These are phyloP conservation scores for Cardiocondyla obscurior DNA, from an alignment of 1,140 invertebrate species.

Conservation along the genomic window DNA sequence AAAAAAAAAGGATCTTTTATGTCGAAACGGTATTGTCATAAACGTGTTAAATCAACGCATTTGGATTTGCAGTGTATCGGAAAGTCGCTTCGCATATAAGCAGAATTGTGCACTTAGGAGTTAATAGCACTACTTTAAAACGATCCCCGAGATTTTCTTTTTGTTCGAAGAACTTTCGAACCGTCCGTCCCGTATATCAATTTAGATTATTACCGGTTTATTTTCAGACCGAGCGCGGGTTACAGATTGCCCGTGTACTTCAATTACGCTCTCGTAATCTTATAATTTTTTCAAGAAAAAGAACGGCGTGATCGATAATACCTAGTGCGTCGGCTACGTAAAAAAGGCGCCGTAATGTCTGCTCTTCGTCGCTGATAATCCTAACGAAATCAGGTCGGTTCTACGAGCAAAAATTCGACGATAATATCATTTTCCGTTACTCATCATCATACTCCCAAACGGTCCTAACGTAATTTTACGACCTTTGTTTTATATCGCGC, in stretches of 20 bases:
- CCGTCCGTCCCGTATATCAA: neutral
- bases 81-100: neutral
- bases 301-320: neutral
- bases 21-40: too few relatives aligned
- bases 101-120: neutral
- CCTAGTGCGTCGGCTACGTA: neutral
- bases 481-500: neutral
- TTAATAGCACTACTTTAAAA: neutral
- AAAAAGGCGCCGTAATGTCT: slow-evolving; percentile 5
- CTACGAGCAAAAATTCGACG: neutral
- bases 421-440: neutral
- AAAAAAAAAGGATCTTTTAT: too few relatives aligned
- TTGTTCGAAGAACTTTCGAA: neutral
- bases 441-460: neutral
- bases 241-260: neutral
- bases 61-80: too few relatives aligned
- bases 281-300: neutral
- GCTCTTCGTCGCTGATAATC: slow-evolving; percentile 29
- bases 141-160: neutral
- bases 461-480: neutral
- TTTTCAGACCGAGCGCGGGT: too few relatives aligned
- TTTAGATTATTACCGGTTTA: neutral
- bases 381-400: slow-evolving; percentile 12
- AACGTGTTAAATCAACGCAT: too few relatives aligned
- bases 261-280: neutral